Percentiles rank a stretch among this genome's conserved stretches.
Conservation (phyloP, 1,140 invertebrate species). For the Brachionus manjavacas region DNA sequence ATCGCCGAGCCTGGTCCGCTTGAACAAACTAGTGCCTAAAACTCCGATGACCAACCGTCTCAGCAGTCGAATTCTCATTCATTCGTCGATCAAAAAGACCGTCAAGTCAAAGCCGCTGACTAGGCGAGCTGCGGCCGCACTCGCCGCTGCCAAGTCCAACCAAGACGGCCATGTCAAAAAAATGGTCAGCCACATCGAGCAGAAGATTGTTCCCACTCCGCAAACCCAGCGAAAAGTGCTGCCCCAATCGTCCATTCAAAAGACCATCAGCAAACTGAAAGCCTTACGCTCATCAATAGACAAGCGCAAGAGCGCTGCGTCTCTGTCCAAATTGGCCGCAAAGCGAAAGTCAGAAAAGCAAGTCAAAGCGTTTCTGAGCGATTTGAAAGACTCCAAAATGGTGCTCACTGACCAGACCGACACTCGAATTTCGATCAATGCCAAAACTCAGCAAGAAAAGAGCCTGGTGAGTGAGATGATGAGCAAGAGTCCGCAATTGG, state of each 20-base stretch:
- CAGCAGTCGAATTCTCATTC: background rate
- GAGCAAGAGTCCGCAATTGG: background rate
- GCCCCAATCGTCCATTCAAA: background rate
- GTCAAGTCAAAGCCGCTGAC: background rate
- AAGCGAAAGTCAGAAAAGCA: constrained; percentile 22
- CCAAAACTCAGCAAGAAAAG: background rate
- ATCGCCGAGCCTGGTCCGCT: background rate
- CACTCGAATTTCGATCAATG: background rate
- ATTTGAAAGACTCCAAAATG: background rate
- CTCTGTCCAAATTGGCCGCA: background rate
- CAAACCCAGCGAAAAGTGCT: background rate
- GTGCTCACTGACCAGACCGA: background rate
- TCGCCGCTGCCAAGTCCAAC: background rate
- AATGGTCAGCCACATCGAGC: background rate
- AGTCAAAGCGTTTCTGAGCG: constrained; percentile 7
- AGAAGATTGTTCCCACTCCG: background rate
- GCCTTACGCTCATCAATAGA: background rate
- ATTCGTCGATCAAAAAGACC: background rate
- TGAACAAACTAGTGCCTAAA: background rate
- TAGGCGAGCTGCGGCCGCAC: background rate
- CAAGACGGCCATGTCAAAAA: constrained; percentile 10
- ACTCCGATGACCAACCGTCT: constrained; percentile 10
- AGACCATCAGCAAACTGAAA: background rate
- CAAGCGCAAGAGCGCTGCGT: background rate
- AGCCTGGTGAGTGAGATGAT: background rate